Conservation (phyloP, 1,140 invertebrate species). For the Diplogasteroides magnus region DNA sequence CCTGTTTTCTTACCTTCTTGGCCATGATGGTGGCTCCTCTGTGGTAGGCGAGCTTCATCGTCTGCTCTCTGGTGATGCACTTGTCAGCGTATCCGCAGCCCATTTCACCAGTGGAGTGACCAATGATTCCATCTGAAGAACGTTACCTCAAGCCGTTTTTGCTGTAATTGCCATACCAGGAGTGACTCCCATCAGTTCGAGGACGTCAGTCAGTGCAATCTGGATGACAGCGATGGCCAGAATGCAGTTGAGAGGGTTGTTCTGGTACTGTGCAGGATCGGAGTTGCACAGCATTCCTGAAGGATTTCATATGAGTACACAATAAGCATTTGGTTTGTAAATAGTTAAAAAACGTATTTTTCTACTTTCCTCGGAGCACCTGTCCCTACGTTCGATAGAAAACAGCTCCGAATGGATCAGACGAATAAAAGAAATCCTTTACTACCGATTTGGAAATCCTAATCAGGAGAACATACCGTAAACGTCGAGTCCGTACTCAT, state of each 20-base stretch:
- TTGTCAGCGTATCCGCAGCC: slow-evolving; percentile 95
- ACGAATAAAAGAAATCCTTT: too few relatives aligned
- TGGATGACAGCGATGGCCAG: slow-evolving; percentile 89
- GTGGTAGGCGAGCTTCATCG: slow-evolving; percentile 83
- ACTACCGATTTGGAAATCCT: too few relatives aligned
- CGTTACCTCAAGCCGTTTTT: slow-evolving; percentile 74
- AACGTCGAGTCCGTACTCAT: slow-evolving; percentile 73
- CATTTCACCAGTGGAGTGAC: slow-evolving; percentile 88
- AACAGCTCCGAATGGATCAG: too few relatives aligned
- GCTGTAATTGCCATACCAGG: slow-evolving; percentile 17
- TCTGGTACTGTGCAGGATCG: slow-evolving; percentile 68
- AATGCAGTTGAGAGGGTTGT: slow-evolving; percentile 80
- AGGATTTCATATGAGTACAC: too few relatives aligned
- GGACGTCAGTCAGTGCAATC: slow-evolving; percentile 57
- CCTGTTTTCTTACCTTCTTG: too few relatives aligned
- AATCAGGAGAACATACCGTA: too few relatives aligned
- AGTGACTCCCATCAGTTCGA: slow-evolving; percentile 23
- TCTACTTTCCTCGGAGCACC: too few relatives aligned
- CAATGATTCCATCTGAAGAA: slow-evolving; percentile 89
- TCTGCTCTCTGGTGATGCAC: slow-evolving; percentile 82
- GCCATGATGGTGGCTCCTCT: slow-evolving; percentile 79
- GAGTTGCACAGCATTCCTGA: slow-evolving; percentile 68
- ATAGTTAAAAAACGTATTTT: too few relatives aligned
- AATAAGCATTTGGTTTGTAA: not conserved
- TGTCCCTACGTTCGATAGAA: too few relatives aligned